Evolutionary conservation across 1,140 invertebrate genomes (phyloP).

Genomic region (Monomorium pharaonis): DNA sequence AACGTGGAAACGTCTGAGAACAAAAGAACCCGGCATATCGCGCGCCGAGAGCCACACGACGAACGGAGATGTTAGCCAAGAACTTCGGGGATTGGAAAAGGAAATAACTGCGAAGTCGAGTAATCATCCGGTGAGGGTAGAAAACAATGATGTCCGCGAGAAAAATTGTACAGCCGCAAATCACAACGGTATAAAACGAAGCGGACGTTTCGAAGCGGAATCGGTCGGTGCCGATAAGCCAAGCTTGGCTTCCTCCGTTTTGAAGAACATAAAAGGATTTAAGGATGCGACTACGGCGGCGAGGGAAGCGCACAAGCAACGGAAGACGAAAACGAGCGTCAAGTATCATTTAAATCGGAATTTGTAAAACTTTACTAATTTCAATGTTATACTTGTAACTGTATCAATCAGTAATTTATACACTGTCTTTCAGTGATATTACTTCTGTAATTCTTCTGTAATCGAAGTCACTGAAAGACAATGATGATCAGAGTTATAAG

Average conservation of each 20-base stretch:
- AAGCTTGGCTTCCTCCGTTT: not conserved
- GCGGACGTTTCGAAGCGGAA: not conserved
- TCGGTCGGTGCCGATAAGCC: not conserved
- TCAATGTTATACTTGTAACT: too few relatives aligned
- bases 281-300: not conserved
- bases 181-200: not conserved
- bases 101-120: not conserved
- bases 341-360: not conserved
- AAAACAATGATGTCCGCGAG: not conserved
- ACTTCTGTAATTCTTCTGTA: too few relatives aligned
- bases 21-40: slow-evolving; percentile 22
- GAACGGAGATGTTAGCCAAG: not conserved
- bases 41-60: not conserved
- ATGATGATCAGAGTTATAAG: too few relatives aligned
- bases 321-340: not conserved
- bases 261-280: not conserved
- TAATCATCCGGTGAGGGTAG: not conserved
- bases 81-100: not conserved
- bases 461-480: too few relatives aligned
- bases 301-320: not conserved
- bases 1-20: slow-evolving; percentile 44
- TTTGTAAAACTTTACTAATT: too few relatives aligned
- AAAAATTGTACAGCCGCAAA: not conserved
- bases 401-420: too few relatives aligned
- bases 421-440: too few relatives aligned